Percentiles rank a stretch among this genome's conserved stretches.
Evolutionary conservation across 2,888 invertebrate species (phyloP).

Genomic region (Mimas tiliae): DNA sequence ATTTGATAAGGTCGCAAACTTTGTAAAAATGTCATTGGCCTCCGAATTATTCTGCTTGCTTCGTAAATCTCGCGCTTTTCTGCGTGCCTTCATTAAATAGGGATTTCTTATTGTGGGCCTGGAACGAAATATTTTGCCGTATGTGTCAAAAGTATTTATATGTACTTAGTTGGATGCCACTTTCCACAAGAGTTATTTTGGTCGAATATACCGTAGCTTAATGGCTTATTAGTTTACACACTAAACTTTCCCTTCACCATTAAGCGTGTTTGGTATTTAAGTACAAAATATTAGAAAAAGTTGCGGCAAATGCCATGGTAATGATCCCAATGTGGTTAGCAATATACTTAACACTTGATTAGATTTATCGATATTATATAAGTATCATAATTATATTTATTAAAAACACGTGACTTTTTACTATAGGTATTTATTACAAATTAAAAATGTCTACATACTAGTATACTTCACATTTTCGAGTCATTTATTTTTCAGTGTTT

Average conservation of each 20-base stretch:
- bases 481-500: too few species aligned
- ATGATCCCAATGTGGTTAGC: too few species aligned
- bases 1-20: conserved; percentile 60
- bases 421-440: too few species aligned
- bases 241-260: conserved; percentile 19
- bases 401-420: too few species aligned
- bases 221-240: conserved; percentile 21
- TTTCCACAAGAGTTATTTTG: background rate
- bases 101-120: background rate
- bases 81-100: background rate
- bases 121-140: background rate
- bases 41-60: conserved; percentile 27
- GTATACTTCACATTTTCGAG: too few species aligned
- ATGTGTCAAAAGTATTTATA: background rate
- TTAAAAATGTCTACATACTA: too few species aligned
- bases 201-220: conserved; percentile 13
- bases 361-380: too few species aligned
- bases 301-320: too few species aligned
- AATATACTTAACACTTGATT: background rate
- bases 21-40: conserved; percentile 54
- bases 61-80: conserved; percentile 1
- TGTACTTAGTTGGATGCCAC: background rate
- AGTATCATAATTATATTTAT: too few species aligned
- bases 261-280: conserved; percentile 20
- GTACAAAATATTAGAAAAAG: conserved; percentile 9